phyloP scores from a whole-genome alignment of 2,888 invertebrate species.

The Chaitophorus viminalis region DNA sequence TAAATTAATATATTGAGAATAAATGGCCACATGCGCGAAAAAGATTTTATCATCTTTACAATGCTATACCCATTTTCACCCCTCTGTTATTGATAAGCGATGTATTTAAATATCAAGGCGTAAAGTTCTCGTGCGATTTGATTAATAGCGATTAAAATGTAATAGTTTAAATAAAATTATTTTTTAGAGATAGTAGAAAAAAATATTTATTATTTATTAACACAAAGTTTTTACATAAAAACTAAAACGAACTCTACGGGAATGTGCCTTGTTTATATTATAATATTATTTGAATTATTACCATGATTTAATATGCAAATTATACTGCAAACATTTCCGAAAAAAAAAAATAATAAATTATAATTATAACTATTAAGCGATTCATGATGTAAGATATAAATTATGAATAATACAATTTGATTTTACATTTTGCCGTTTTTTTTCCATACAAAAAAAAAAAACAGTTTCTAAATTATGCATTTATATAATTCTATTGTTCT shows the following conservation, averaged over 20 bases:
- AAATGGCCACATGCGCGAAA: neutral
- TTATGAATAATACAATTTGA: neutral
- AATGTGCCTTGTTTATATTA: too few relatives aligned
- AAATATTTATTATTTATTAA: neutral
- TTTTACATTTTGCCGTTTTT: too few relatives aligned
- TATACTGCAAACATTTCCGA: too few relatives aligned
- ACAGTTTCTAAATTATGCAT: neutral
- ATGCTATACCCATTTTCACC: neutral
- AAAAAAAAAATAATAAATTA: too few relatives aligned
- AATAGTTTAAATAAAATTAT: too few relatives aligned
- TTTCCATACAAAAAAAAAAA: neutral
- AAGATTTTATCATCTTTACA: conserved; percentile 27
- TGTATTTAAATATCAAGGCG: neutral
- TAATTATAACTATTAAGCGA: too few relatives aligned
- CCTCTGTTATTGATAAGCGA: neutral
- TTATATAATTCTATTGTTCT: neutral
- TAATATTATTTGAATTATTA: too few relatives aligned
- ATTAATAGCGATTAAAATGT: neutral
- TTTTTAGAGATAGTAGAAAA: too few relatives aligned
- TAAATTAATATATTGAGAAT: neutral
- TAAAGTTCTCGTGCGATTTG: neutral
- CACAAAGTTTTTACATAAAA: too few relatives aligned
- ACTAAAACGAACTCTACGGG: too few relatives aligned
- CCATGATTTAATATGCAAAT: too few relatives aligned
- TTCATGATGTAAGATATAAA: too few relatives aligned